Conservation (phyloP, 1,140 invertebrate species). For the Odontomachus brunneus region DNA sequence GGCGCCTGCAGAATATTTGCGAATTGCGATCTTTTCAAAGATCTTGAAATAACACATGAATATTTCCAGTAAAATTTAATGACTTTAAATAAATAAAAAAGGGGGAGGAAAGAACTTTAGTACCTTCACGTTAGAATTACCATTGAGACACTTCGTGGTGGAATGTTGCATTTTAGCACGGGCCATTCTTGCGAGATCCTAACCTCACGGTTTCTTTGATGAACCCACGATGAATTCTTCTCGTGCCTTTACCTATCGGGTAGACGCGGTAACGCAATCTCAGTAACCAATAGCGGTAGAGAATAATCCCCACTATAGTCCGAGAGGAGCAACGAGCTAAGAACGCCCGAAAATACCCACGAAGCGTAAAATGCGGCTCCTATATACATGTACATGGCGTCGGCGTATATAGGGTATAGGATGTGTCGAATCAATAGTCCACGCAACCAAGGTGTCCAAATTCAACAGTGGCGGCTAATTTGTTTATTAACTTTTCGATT, state of each 20-base stretch:
- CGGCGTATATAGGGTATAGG: slow-evolving; percentile 1
- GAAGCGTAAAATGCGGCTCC: slow-evolving; percentile 68
- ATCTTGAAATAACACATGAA: background rate
- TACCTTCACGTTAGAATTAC: background rate
- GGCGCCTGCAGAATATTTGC: too few relatives aligned
- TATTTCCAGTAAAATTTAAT: background rate
- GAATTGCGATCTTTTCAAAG: background rate
- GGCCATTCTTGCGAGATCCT: slow-evolving; percentile 4
- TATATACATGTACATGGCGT: slow-evolving; percentile 22
- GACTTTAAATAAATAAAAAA: background rate
- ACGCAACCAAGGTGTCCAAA: background rate
- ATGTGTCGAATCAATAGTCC: background rate
- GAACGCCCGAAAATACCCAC: slow-evolving; percentile 69
- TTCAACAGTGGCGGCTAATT: background rate
- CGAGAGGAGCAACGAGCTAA: slow-evolving; percentile 35
- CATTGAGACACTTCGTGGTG: background rate
- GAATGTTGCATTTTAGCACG: slow-evolving; percentile 16
- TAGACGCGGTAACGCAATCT: slow-evolving; percentile 66
- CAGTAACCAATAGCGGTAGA: slow-evolving; percentile 69
- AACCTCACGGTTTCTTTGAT: slow-evolving; percentile 26
- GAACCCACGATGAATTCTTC: slow-evolving; percentile 55
- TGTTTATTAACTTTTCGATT: too few relatives aligned
- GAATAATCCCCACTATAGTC: background rate
- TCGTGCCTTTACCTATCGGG: slow-evolving; percentile 36
- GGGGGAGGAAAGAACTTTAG: background rate